phyloP scores from a whole-genome alignment of 2,797 vertebrate species.

The Malurus splendens region DNA sequence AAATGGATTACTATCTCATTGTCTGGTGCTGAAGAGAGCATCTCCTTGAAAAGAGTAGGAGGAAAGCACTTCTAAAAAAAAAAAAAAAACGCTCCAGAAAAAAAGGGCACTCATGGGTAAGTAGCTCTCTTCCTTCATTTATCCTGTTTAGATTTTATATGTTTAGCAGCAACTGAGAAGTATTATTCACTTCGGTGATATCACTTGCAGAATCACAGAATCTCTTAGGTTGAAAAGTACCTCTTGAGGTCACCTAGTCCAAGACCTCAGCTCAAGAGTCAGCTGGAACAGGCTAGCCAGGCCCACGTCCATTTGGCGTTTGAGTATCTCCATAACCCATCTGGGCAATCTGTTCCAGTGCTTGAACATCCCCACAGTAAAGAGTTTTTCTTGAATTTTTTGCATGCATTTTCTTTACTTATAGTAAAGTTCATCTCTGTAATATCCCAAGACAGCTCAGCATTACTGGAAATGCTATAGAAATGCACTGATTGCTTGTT shows the following conservation, averaged over 20 bases:
- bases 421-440: neutral
- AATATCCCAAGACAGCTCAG: neutral
- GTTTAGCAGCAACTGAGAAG: neutral
- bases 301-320: neutral
- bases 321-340: neutral
- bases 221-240: neutral
- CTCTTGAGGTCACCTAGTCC: neutral
- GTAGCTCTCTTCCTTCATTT: neutral
- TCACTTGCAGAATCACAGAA: neutral
- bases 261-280: neutral
- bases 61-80: neutral
- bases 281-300: neutral
- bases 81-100: neutral
- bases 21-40: neutral
- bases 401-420: neutral
- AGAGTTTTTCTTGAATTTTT: neutral
- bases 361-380: neutral
- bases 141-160: neutral
- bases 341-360: neutral
- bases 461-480: neutral
- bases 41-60: neutral
- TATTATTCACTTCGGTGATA: neutral
- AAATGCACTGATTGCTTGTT: neutral
- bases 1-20: neutral
- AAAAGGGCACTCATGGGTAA: rapidly evolving